These are phyloP conservation scores for Drosophila orosa DNA, from an alignment of 1,140 invertebrate genomes.

Conservation along the genomic window DNA sequence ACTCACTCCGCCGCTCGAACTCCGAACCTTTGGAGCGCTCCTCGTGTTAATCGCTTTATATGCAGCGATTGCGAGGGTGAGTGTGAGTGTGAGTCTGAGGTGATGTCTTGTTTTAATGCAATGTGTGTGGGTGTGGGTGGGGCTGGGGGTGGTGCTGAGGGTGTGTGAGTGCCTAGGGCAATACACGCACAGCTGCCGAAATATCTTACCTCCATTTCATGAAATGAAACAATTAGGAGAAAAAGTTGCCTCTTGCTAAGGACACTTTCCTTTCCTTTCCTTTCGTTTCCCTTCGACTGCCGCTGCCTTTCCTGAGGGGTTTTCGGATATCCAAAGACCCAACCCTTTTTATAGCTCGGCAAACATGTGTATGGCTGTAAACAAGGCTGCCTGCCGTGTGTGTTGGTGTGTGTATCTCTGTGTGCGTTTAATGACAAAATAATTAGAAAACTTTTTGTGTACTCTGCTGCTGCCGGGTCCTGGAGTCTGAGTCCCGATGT, in stretches of 20 bases:
- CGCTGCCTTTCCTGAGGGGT: constrained; percentile 37
- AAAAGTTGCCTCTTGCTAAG: constrained; percentile 77
- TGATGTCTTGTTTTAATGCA: constrained; percentile 80
- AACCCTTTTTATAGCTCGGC: constrained; percentile 80
- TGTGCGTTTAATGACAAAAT: constrained; percentile 83
- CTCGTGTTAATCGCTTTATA: constrained; percentile 80
- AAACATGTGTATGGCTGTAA: constrained; percentile 81
- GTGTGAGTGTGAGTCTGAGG: constrained; percentile 34
- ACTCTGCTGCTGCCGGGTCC: constrained; percentile 73
- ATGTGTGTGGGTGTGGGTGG: constrained; percentile 16
- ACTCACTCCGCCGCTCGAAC: constrained; percentile 19
- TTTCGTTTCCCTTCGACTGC: background rate
- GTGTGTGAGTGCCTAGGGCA: constrained; percentile 66
- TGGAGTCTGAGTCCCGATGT: constrained; percentile 31
- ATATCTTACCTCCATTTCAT: constrained; percentile 81
- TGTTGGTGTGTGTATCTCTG: constrained; percentile 35
- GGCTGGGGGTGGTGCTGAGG: background rate
- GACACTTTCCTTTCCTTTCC: constrained; percentile 36
- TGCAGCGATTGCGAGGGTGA: constrained; percentile 52
- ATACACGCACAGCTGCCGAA: constrained; percentile 82
- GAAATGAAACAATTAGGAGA: constrained; percentile 83
- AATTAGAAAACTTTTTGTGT: constrained; percentile 83
- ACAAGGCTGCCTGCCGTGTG: constrained; percentile 54
- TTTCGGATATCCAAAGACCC: constrained; percentile 75
- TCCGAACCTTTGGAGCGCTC: constrained; percentile 47